Evolutionary conservation across 2,797 vertebrate genomes (phyloP), one percentile per base, ranked within the genome.

Genomic region (Danio jaintianensis): DNA sequence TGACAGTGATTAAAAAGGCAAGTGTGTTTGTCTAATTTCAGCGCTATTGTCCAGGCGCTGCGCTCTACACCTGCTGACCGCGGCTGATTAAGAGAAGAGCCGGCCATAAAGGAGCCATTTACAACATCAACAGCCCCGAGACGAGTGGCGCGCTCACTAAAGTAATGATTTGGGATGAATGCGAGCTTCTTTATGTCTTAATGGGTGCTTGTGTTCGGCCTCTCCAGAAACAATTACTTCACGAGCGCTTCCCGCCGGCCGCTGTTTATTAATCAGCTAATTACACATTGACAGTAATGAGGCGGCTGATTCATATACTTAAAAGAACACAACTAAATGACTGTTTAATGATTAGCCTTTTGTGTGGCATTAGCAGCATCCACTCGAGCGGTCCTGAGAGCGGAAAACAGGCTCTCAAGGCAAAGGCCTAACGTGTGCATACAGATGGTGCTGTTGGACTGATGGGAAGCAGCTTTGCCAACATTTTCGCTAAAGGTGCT

Each of bases 201-300:
- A 94, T 92, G 92, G 91, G 91, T 89, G 90, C 92, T 93, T 90
- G 90, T 91, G 90, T 90, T 91, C 89, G 43, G 90, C 88, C 90
- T 91, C 90, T 92, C 87, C 92, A 90, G 93, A 93, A 93, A 93
- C 92, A 94, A 94, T 92, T 89, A 94, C 92, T 93, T 90, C 88
- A 55, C 40, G 42, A 91, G 91, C 88, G 83, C 88, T 93, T 92
- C 86, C 88, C 91, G 89, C 83, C 91, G 80, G 90, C 90, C 89
- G 87, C 90, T 93, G 92, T 94, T 94, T 94, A 94, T 94, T 94
- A 95, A 94, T 95, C 93, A 94, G 93, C 93, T 94, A 95, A 95
- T 95, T 94, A 94, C 91, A 94, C 93, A 93, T 92, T 93, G 92
- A 93, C 91, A 92, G 91, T 94, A 93, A 95, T 94, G 92, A 92